phyloP scores from a whole-genome alignment of 2,113 vertebrate genomes.

The Aptenodytes forsteri region DNA sequence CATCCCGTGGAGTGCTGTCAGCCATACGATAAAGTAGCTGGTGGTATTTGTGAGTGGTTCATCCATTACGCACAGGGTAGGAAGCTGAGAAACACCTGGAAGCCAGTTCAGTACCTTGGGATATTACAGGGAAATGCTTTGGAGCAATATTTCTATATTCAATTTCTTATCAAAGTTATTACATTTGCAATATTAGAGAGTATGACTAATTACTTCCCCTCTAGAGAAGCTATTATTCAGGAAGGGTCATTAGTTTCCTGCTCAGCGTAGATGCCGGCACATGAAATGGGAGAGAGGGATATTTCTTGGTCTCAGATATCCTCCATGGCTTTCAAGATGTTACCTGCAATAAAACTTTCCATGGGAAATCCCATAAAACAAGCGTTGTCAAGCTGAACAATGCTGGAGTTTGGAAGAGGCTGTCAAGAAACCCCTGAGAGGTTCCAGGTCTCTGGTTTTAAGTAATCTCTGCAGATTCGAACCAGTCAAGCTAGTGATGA shows the following conservation, averaged over 20 bases:
- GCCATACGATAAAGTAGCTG: neutral
- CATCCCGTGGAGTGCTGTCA: neutral
- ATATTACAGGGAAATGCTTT: neutral
- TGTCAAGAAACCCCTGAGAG: neutral
- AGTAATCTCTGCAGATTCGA: neutral
- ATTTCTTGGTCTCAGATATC: neutral
- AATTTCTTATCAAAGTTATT: neutral
- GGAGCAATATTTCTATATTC: slow-evolving; percentile 29
- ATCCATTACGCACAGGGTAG: neutral
- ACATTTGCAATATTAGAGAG: slow-evolving; percentile 28
- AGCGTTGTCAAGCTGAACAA: neutral
- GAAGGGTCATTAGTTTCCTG: slow-evolving; percentile 37
- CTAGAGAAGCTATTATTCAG: slow-evolving; percentile 31
- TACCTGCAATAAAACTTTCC: neutral
- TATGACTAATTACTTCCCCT: slow-evolving; percentile 39
- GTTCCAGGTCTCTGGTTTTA: neutral
- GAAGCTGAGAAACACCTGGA: neutral
- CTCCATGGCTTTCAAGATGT: neutral
- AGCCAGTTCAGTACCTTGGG: neutral
- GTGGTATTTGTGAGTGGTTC: slow-evolving; percentile 2
- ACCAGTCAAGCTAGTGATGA: neutral
- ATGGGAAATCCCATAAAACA: neutral
- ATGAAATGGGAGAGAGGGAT: neutral
- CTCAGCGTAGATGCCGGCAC: neutral
- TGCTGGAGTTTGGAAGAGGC: neutral